Percentiles rank a stretch among this genome's conserved stretches.
These are phyloP conservation scores for Dermolepida albohirtum DNA, from an alignment of 2,888 invertebrate genomes.

Conservation along the genomic window DNA sequence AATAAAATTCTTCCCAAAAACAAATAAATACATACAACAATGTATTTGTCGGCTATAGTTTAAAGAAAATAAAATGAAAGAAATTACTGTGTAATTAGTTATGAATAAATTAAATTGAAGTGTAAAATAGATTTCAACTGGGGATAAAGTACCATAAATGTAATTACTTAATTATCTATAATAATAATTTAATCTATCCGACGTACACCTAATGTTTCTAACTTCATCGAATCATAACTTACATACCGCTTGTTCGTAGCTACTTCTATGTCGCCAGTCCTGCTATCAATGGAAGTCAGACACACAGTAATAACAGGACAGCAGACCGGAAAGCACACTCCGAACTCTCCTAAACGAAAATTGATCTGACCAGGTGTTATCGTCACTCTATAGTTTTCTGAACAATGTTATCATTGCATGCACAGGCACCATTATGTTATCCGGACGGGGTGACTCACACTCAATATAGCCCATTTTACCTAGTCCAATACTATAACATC, in stretches of 20 bases:
- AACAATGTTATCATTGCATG: constrained; percentile 49
- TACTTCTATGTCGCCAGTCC: background rate
- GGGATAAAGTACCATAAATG: too few species aligned
- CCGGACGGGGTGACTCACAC: constrained; percentile 34
- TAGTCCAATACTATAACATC: constrained; percentile 30
- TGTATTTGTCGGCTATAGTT: too few species aligned
- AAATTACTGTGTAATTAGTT: too few species aligned
- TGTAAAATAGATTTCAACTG: too few species aligned
- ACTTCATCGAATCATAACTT: constrained; percentile 2
- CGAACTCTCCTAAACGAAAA: constrained; percentile 21
- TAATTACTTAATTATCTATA: too few species aligned
- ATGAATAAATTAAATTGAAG: too few species aligned
- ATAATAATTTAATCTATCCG: background rate
- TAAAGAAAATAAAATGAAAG: too few species aligned
- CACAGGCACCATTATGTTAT: constrained; percentile 46
- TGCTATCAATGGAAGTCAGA: constrained; percentile 21
- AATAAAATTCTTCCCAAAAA: too few species aligned
- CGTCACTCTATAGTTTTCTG: constrained; percentile 43
- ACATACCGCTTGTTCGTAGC: background rate
- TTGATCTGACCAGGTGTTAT: constrained; percentile 42
- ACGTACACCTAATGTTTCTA: background rate
- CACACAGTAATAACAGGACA: background rate
- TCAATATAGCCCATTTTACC: constrained; percentile 34
- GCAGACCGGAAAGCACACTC: background rate
- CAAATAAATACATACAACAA: too few species aligned